These are phyloP conservation scores for Onychostoma macrolepis DNA, from an alignment of 2,113 vertebrate species.

Conservation along the genomic window DNA sequence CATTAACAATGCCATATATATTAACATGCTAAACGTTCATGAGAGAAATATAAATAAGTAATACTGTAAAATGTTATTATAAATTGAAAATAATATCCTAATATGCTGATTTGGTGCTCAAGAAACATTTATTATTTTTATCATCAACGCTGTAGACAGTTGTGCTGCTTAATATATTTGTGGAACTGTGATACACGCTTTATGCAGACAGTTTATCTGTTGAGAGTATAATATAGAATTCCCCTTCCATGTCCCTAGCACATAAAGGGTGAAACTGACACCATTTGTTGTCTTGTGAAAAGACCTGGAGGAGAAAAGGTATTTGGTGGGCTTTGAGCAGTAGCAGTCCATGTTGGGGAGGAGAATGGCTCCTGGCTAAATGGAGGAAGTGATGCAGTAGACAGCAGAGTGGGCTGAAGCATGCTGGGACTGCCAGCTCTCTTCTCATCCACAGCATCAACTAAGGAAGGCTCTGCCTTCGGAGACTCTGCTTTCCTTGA, in stretches of 20 bases:
- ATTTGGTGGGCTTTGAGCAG: constrained; percentile 22
- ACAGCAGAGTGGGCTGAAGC: constrained; percentile 44
- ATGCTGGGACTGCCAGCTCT: constrained; percentile 52
- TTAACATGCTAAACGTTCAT: too few species aligned
- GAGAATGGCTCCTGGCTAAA: constrained; percentile 47
- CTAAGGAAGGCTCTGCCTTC: neutral
- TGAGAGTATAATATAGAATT: neutral
- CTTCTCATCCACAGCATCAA: constrained; percentile 34
- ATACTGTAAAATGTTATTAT: neutral
- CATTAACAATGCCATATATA: too few species aligned
- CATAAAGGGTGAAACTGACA: constrained; percentile 32
- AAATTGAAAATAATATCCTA: neutral
- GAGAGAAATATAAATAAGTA: too few species aligned
- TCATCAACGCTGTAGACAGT: neutral
- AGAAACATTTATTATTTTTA: neutral
- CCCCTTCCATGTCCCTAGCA: constrained; percentile 31
- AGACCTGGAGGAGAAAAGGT: constrained; percentile 33
- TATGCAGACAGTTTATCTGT: constrained; percentile 3
- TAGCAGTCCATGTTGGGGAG: constrained; percentile 24
- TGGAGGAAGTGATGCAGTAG: constrained; percentile 41
- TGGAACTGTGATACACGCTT: neutral
- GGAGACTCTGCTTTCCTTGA: neutral
- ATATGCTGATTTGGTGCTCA: neutral
- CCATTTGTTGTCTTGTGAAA: constrained; percentile 43
- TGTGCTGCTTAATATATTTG: neutral